Evolutionary conservation across 2,888 invertebrate genomes (phyloP).

Genomic region (Dugesia japonica): DNA sequence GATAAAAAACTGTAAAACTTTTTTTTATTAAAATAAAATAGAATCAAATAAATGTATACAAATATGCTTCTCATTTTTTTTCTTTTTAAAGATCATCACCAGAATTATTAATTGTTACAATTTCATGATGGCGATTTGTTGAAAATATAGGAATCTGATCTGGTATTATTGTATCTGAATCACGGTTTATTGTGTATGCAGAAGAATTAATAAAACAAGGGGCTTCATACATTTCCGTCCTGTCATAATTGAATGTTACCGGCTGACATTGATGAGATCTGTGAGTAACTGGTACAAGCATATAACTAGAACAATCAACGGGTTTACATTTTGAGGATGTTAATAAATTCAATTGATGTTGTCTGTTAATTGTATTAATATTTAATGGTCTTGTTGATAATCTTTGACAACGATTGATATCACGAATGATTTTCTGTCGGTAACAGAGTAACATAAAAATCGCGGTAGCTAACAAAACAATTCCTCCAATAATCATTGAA

Average conservation of each 20-base stretch:
- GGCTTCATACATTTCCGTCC: not conserved
- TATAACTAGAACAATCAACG: constrained; percentile 6
- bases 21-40: not conserved
- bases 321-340: not conserved
- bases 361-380: not conserved
- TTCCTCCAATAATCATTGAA: not conserved
- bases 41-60: not conserved
- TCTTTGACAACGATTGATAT: constrained; percentile 10
- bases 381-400: not conserved
- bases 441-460: not conserved
- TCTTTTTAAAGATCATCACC: not conserved
- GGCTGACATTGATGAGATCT: constrained; percentile 6
- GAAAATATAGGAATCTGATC: not conserved
- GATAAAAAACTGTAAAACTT: not conserved
- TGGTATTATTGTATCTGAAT: not conserved
- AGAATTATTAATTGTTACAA: not conserved
- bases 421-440: not conserved
- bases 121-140: not conserved
- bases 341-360: not conserved
- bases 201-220: not conserved
- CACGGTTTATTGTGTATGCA: not conserved
- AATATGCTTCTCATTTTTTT: too few relatives aligned
- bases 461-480: not conserved
- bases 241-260: not conserved
- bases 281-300: not conserved